Conservation (phyloP, 2,888 invertebrate species). For the Heliconius sara region DNA sequence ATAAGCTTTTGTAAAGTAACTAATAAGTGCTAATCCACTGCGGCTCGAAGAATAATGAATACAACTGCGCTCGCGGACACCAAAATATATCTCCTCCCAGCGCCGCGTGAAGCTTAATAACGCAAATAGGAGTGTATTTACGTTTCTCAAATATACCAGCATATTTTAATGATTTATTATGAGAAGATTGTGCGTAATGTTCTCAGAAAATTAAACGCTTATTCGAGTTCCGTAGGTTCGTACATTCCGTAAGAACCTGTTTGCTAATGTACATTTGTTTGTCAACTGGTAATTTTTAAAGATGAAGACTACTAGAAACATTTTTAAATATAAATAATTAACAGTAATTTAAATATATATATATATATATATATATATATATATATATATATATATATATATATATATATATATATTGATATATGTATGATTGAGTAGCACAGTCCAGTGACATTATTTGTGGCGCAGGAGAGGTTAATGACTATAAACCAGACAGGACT, state of each 20-base stretch:
- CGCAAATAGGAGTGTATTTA: conserved; percentile 41
- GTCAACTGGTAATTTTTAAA: neutral
- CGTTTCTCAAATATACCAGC: conserved; percentile 39
- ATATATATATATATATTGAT: neutral
- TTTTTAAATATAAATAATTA: no score
- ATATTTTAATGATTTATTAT: conserved; percentile 39
- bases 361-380: no score
- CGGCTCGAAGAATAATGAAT: conserved; percentile 39
- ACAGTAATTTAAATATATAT: no score
- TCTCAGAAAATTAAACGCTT: conserved; percentile 16
- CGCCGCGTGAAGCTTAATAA: conserved; percentile 42
- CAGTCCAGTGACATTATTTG: no score
- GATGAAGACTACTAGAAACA: neutral
- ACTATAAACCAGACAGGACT: no score
- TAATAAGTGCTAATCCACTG: conserved; percentile 36
- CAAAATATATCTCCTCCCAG: conserved; percentile 33
- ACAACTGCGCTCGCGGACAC: conserved; percentile 31
- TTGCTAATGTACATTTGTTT: neutral
- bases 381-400: no score
- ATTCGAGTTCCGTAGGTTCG: neutral
- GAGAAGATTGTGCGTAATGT: conserved; percentile 17
- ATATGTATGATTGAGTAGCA: neutral
- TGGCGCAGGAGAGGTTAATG: no score
- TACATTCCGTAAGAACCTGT: neutral
- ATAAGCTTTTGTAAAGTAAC: conserved; percentile 11